Percentiles rank a stretch among this genome's conserved stretches.
phyloP scores from a whole-genome alignment of 2,888 invertebrate genomes.

The Caenorhabditis auriculariae region DNA sequence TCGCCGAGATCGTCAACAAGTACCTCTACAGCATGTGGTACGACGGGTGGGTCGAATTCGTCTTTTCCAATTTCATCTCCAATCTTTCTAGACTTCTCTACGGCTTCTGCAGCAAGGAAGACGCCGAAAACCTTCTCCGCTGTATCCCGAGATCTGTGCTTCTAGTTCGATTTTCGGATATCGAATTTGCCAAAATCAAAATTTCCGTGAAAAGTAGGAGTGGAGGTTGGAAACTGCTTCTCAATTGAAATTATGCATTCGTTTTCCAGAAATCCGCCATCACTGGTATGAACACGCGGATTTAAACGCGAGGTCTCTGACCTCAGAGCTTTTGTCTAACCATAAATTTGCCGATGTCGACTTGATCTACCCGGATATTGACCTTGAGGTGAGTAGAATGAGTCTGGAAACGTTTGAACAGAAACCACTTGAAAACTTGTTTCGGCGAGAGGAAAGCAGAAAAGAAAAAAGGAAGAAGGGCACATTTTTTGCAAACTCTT shows the following conservation, averaged over 20 bases:
- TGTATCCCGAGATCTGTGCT: slow-evolving; percentile 46
- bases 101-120: slow-evolving; percentile 62
- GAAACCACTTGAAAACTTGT: slow-evolving; percentile 1
- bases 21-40: slow-evolving; percentile 62
- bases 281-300: slow-evolving; percentile 62
- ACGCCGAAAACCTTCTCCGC: slow-evolving; percentile 55
- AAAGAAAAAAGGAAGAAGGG: neutral
- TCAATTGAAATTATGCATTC: neutral
- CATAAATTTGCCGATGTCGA: slow-evolving; percentile 57
- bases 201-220: slow-evolving; percentile 54
- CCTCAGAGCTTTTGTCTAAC: slow-evolving; percentile 54
- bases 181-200: slow-evolving; percentile 61
- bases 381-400: slow-evolving; percentile 44
- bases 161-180: slow-evolving; percentile 60
- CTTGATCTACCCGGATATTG: slow-evolving; percentile 59
- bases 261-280: slow-evolving; percentile 52
- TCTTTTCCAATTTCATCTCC: neutral
- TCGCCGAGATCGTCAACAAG: slow-evolving; percentile 62
- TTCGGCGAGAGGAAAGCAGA: slow-evolving; percentile 21
- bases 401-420: neutral
- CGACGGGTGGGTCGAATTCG: slow-evolving; percentile 48
- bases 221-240: slow-evolving; percentile 52
- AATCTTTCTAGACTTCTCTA: slow-evolving; percentile 49
- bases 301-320: slow-evolving; percentile 48
- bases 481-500: too few relatives aligned